Base-by-base conservation (phyloP, 2,888 invertebrate genomes). In the Mesochorus sp. region DNA sequence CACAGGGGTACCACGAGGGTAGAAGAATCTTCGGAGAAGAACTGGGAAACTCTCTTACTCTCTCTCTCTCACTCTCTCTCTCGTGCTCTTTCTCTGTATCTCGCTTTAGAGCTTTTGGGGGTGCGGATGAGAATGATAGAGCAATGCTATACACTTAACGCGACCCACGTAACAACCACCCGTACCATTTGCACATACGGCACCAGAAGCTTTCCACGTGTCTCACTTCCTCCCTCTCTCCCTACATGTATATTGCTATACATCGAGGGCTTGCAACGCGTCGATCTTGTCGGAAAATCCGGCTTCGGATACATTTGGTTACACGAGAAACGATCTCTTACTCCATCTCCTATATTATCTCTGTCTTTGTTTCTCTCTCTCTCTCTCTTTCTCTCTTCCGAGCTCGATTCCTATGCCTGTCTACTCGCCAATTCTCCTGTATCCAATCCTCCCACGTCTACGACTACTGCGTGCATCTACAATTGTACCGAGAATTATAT, bases 121-220 rank as follows among this genome's bases (percentile, higher is more conserved):
- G 76, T 34, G 70, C 75, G 75, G 70, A 82, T 84, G 86, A 84
- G 84, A 86, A 87, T 86, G 83, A 86, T 84, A 85, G 83, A 87
- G 12, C 83, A 83, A 84, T 82, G 86, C 85, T 86, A n/a, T n/a
- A 85, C 87, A 85, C 88, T 88, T 88, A 86, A 88, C 84, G 85
- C 85, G 84, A 86, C 84, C 84, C 81, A 83, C 81, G 83, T 81
- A 61, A 24, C 37, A 24, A 47, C 28, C 28, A 24, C 34, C 44
- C n/a, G 10, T n/a, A 26, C 34, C 37, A 42, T 42, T 37, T 37
- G 51, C 51, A n/a, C n/a, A 47, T 47, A 47, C 44, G 44, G 8
- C 21, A 57, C 34, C 53, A 26, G 19, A 31, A 26, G 17, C 53
- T 26, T 47, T 19, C 44, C 3, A 12, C 3, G 19, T 55, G 21